phyloP scores from a whole-genome alignment of 2,888 invertebrate genomes.

The Torymus auratus region DNA sequence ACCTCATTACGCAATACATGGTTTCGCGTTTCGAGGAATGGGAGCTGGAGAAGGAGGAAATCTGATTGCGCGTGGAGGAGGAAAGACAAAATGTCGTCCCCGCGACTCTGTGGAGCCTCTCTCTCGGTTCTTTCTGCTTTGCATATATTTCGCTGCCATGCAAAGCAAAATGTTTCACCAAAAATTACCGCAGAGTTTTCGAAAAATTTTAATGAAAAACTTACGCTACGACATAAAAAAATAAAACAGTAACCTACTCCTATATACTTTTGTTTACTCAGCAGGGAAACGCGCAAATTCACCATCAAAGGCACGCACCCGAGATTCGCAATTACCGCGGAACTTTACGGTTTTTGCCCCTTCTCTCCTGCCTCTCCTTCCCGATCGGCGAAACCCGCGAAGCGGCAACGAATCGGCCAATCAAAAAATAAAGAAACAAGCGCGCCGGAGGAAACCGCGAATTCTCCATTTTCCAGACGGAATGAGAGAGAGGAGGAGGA shows the following conservation, averaged over 20 bases:
- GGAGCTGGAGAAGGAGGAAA: not conserved
- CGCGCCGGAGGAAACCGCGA: not conserved
- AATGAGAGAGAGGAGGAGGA: not conserved
- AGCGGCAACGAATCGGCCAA: too few species aligned
- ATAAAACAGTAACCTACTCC: too few species aligned
- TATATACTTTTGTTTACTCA: too few species aligned
- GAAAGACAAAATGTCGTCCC: slow-evolving; percentile 15
- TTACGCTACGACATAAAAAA: too few species aligned
- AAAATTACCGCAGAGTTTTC: too few species aligned
- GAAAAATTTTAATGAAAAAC: too few species aligned
- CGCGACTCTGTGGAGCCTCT: not conserved
- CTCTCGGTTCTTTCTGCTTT: not conserved
- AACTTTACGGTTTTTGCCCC: too few species aligned
- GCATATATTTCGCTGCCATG: not conserved
- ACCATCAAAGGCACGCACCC: too few species aligned
- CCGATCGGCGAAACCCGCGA: too few species aligned
- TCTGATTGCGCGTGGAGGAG: slow-evolving; percentile 15
- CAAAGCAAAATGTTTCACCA: too few species aligned
- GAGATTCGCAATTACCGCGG: too few species aligned
- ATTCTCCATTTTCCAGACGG: not conserved
- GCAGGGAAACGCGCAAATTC: too few species aligned
- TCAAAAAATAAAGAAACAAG: slow-evolving; percentile 13
- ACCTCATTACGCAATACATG: slow-evolving; percentile 66
- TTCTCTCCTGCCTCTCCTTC: not conserved
- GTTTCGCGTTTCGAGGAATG: slow-evolving; percentile 52